A percentile compares a stretch with the other conserved stretches of the same genome.
Conservation (phyloP, 2,888 invertebrate species). For the Pogonocherus hispidulus region DNA sequence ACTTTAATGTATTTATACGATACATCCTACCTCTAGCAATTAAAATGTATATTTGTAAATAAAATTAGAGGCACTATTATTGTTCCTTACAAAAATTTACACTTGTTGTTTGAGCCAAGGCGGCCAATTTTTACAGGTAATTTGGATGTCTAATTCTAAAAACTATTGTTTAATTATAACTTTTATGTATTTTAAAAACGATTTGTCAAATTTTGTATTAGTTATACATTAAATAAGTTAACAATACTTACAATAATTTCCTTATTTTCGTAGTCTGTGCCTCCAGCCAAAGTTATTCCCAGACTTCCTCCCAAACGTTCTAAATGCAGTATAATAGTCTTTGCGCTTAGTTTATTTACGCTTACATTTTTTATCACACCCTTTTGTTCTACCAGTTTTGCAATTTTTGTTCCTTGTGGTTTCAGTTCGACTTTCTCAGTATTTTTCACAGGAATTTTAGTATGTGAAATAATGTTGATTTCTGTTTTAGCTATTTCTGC, state of each 20-base stretch:
- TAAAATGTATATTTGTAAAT: too few species aligned
- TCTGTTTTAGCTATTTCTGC: slow-evolving; percentile 43
- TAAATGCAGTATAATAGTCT: slow-evolving; percentile 77
- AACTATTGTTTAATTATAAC: too few species aligned
- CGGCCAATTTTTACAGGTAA: too few species aligned
- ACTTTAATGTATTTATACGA: too few species aligned
- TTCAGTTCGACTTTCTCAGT: slow-evolving; percentile 39
- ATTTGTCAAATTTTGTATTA: too few species aligned
- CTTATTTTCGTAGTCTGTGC: slow-evolving; percentile 91
- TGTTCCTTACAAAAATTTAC: too few species aligned
- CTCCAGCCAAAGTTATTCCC: slow-evolving; percentile 90
- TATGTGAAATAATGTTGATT: slow-evolving; percentile 39
- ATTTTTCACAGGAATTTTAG: slow-evolving; percentile 37
- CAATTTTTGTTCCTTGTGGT: slow-evolving; percentile 34
- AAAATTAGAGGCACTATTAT: too few species aligned
- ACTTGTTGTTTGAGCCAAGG: too few species aligned
- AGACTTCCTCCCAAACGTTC: slow-evolving; percentile 82
- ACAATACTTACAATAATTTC: slow-evolving; percentile 85
- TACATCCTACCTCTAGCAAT: too few species aligned
- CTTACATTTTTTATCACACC: slow-evolving; percentile 31
- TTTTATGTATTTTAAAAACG: too few species aligned
- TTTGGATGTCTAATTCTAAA: too few species aligned
- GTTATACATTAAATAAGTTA: too few species aligned
- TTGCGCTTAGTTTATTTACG: slow-evolving; percentile 65
- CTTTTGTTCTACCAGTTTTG: slow-evolving; percentile 32